Base-by-base conservation (phyloP, 2,888 invertebrate genomes). In the Lochmaea capreae region DNA sequence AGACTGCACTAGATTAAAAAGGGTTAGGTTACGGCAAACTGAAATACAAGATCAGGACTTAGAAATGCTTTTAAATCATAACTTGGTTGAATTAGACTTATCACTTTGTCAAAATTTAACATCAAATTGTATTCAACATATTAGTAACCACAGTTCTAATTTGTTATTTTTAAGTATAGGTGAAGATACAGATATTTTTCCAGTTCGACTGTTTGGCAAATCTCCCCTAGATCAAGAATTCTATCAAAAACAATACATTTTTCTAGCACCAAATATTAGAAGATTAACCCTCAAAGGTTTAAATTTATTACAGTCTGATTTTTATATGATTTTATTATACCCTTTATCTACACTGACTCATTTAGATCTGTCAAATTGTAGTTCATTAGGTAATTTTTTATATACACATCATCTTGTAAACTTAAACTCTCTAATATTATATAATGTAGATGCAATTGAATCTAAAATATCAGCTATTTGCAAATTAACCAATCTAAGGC, bases 401-500 rank as follows among this genome's bases (percentile, higher is more conserved):
- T 93, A 92, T 84, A 87, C 94, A 42, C 88, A 89, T 68, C 90
- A 91, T 78, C 87, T 96, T 79, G 90, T 90, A 43, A 90, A 92
- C 82, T 88, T 98, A 78, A 89, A 90, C 26, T 93, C 93, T 2
- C 88, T 98, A 16, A 91, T 95, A 78, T 88, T 98, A 63, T 95
- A 95, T 84, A 95, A 96, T 88, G 95, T 97, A 5, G 90, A 91
- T 66, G 90, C 90, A 85, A 88, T 93, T 26, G 90, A 91, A 80
- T 90, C 90, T 78, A 89, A 91, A 76, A 88, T 92, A 73, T 89
- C 90, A 76, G 90, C 91, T 83, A 92, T 93, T 81, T 88, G 90
- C 74, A 88, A 88, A 62, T 84, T 93, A 80, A 87, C 85, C 46
- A 88, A 89, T 77, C 88, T 91, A 82, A 91, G 91, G 81, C 93